Base-by-base conservation (phyloP, 2,888 invertebrate species). In the Chrysolina oricalcia region DNA sequence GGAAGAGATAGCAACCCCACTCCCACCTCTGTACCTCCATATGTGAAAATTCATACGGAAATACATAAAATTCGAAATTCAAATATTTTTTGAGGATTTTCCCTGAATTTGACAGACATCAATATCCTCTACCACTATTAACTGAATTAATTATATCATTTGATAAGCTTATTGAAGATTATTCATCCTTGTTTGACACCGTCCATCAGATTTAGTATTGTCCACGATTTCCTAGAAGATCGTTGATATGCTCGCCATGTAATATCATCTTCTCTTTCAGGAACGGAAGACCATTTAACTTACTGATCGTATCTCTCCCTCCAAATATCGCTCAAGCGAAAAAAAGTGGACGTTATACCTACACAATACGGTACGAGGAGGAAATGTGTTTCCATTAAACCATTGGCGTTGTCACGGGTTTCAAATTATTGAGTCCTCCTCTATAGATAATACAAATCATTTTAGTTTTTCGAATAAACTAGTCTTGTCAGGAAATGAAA, bases 271-370 rank as follows among this genome's bases (percentile, higher is more conserved):
- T 19, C 53, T 19, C 53, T 53, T 53, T 53, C 6, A 21, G 11
- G 21, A 53, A 53, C 21, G 53, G 53, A 53, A 53, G 53, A 53
- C 53, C 21, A 53, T 53, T 53, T 53, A 53, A 21, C 17, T 53
- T 19, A 53, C 53, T 21, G 53, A 53, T 21, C 53, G 21, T 5
- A 19, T 19, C 53, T 53, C 5, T 53, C 53, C 13, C 21, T 11
- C 53, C 21, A 13, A 53, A 53, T 21, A 53, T 53, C 21, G 53
- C 53, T 19, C 53, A 21, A 53, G 17, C 10, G 21, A 5, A 53
- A 53, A 53, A 53, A 53, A 53, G 53, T 53, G 53, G 53, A 53
- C 53, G 53, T 5, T 53, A 53, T 53, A 53, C 53, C 53, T 53
- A 53, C 21, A 53, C 53, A 53, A 21, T 53, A 53, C 21, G 53